phyloP scores from a whole-genome alignment of 2,888 invertebrate species.

The Agriotes lineatus region DNA sequence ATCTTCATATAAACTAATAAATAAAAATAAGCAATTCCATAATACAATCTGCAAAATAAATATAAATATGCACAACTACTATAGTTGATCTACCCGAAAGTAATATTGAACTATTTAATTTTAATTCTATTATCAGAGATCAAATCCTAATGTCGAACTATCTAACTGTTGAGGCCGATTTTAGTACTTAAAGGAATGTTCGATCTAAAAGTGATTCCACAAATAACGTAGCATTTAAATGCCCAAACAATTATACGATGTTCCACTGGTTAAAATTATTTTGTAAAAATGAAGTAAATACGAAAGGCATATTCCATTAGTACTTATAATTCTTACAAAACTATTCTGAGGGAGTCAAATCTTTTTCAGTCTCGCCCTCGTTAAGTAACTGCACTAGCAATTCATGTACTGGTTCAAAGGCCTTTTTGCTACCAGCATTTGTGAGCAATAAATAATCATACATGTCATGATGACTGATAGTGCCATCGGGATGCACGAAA shows the following conservation, averaged over 20 bases:
- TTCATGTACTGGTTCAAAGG: slow-evolving; percentile 88
- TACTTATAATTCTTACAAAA: slow-evolving; percentile 16
- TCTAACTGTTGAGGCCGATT: slow-evolving; percentile 8
- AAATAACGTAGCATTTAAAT: not conserved
- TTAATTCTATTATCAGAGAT: slow-evolving; percentile 2
- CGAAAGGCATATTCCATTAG: slow-evolving; percentile 12
- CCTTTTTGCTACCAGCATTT: slow-evolving; percentile 87
- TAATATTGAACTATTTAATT: not conserved
- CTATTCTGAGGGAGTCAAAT: slow-evolving; percentile 80
- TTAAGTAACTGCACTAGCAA: slow-evolving; percentile 81
- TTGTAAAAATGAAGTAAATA: slow-evolving; percentile 1
- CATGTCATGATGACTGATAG: slow-evolving; percentile 91
- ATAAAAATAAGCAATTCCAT: not conserved
- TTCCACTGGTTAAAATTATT: not conserved
- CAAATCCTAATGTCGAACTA: not conserved
- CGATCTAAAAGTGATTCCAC: not conserved
- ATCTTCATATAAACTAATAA: slow-evolving; percentile 4
- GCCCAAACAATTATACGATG: not conserved
- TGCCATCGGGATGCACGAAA: slow-evolving; percentile 81
- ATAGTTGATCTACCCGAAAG: slow-evolving; percentile 5
- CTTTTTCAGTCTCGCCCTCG: slow-evolving; percentile 82
- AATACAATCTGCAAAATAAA: not conserved
- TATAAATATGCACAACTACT: slow-evolving; percentile 5
- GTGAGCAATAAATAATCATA: slow-evolving; percentile 92
- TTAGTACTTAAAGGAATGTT: slow-evolving; percentile 18